phyloP scores from a whole-genome alignment of 2,888 invertebrate genomes.

The Acrobasis consociella region DNA sequence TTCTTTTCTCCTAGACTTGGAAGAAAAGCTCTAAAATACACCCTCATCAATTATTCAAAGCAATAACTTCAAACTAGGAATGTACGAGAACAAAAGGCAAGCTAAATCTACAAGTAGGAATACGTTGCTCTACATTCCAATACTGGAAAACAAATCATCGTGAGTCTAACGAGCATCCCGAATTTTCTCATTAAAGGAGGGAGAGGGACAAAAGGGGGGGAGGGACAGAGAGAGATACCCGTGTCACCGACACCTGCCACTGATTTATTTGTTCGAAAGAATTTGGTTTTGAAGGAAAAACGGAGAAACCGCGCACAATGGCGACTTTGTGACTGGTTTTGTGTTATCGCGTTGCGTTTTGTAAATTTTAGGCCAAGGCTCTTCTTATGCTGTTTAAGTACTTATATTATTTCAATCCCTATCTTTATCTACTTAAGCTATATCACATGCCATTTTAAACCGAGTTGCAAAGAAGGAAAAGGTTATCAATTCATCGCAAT shows the following conservation, averaged over 20 bases:
- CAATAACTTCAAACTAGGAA: not conserved
- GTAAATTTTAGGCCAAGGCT: no score
- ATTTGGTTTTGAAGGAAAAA: constrained; percentile 54
- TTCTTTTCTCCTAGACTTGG: no score
- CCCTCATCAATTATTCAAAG: not conserved
- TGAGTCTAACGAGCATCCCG: constrained; percentile 23
- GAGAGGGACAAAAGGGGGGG: constrained; percentile 33
- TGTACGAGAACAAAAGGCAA: not conserved
- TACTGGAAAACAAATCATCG: constrained; percentile 41
- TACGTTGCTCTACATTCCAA: constrained; percentile 33
- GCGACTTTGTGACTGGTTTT: not conserved
- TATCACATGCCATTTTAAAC: no score
- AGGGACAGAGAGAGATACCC: constrained; percentile 33
- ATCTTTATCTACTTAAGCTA: no score
- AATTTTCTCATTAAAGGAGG: constrained; percentile 42
- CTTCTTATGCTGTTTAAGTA: no score
- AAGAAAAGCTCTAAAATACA: not conserved
- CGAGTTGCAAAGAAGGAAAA: no score
- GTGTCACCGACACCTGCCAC: constrained; percentile 57
- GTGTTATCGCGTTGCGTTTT: no score
- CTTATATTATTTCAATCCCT: no score
- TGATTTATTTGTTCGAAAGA: constrained; percentile 65
- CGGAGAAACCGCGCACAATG: constrained; percentile 25
- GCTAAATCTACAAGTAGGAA: not conserved
- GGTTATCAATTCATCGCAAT: no score